Evolutionary conservation across 2,888 invertebrate genomes (phyloP).

Genomic region (Poecilobothrus nobilitatus): DNA sequence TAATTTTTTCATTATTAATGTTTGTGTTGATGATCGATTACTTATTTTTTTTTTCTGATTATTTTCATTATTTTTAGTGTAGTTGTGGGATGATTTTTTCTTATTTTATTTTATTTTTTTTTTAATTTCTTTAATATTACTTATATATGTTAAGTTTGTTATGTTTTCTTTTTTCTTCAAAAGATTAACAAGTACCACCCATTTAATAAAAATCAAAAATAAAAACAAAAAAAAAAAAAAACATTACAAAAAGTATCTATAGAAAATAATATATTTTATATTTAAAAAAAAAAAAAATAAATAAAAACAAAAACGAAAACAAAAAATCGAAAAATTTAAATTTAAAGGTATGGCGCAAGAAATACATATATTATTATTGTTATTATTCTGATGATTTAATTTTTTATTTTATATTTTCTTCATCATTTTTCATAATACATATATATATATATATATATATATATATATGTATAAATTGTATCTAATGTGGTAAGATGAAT

Average conservation of each 20-base stretch:
- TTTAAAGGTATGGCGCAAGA: not conserved
- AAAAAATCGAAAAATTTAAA: too few species aligned
- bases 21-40: constrained; percentile 1
- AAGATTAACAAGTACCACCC: constrained; percentile 4
- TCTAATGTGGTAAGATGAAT: not conserved
- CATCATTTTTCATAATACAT: too few species aligned
- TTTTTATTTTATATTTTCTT: too few species aligned
- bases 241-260: not conserved
- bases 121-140: not conserved
- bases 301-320: too few species aligned
- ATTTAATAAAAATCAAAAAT: not conserved
- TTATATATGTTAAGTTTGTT: not conserved
- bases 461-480: not conserved
- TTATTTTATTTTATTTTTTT: not conserved
- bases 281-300: too few species aligned
- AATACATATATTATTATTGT: not conserved
- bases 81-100: constrained; percentile 2
- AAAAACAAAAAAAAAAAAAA: too few species aligned
- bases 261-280: not conserved
- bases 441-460: too few species aligned
- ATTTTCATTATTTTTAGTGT: not conserved
- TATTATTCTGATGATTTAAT: not conserved
- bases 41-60: not conserved
- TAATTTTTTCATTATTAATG: not conserved
- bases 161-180: not conserved